phyloP scores from a whole-genome alignment of 1,140 invertebrate species.

The Scaptodrosophila lebanonensis region DNA sequence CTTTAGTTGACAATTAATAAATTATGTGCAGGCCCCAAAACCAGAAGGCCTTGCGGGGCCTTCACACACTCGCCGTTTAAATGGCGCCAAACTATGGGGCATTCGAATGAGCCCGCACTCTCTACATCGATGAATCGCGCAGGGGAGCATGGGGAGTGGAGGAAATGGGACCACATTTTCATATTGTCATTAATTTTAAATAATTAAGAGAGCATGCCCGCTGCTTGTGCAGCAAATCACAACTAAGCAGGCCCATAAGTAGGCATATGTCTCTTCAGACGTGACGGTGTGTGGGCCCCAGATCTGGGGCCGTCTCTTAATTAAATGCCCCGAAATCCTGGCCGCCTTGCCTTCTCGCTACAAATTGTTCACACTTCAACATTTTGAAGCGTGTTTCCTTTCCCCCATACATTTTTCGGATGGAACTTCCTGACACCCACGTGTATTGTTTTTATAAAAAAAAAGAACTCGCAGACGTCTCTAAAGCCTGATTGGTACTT shows the following conservation, averaged over 20 bases:
- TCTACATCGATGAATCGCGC: no score
- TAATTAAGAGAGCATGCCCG: slow-evolving; percentile 52
- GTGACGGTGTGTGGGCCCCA: slow-evolving; percentile 8
- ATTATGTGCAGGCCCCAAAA: no score
- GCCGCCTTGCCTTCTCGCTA: no score
- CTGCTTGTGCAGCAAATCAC: slow-evolving; percentile 42
- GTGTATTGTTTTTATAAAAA: slow-evolving; percentile 19
- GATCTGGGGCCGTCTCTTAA: slow-evolving; percentile 28
- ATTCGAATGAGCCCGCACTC: neutral
- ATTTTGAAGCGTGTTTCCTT: no score
- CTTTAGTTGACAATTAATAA: slow-evolving; percentile 76
- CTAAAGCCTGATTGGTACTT: neutral
- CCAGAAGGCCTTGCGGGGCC: no score
- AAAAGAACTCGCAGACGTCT: slow-evolving; percentile 22
- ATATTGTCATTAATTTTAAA: slow-evolving; percentile 73
- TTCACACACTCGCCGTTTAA: slow-evolving; percentile 64
- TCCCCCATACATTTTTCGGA: slow-evolving; percentile 5
- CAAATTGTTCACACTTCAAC: slow-evolving; percentile 74
- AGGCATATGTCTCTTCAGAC: slow-evolving; percentile 33
- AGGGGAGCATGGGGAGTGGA: neutral
- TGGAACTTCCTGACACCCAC: slow-evolving; percentile 40
- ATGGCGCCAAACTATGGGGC: slow-evolving; percentile 48
- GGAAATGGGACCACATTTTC: slow-evolving; percentile 40
- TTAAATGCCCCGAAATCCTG: slow-evolving; percentile 60
- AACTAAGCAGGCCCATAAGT: slow-evolving; percentile 52